Conservation (phyloP, 2,797 vertebrate genomes). For the Epinephelus awoara region DNA sequence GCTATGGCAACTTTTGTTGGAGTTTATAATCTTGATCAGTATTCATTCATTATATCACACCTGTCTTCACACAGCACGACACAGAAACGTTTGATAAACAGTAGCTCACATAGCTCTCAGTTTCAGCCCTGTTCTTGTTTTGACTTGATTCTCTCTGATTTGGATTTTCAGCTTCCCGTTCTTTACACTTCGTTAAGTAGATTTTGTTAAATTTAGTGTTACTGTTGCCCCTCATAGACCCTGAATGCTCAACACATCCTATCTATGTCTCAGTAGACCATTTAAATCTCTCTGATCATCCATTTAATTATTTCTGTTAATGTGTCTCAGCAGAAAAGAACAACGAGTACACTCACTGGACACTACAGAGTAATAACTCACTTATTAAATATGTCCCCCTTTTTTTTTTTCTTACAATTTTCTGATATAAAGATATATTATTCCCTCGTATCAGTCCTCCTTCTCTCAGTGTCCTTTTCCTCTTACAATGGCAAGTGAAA, state of each 20-base stretch:
- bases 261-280: background rate
- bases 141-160: conserved; percentile 33
- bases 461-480: background rate
- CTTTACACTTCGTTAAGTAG: background rate
- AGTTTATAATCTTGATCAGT: too few species aligned
- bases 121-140: conserved; percentile 8
- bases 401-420: background rate
- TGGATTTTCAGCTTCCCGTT: conserved; percentile 8
- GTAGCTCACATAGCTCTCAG: too few species aligned
- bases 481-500: background rate
- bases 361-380: background rate
- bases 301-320: background rate
- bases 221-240: background rate
- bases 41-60: background rate
- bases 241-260: background rate
- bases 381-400: background rate
- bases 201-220: background rate
- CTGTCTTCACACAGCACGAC: background rate
- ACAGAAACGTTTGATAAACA: background rate
- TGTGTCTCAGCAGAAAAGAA: conserved; percentile 21
- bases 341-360: conserved; percentile 6
- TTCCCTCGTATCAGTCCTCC: background rate
- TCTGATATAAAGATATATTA: background rate
- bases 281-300: background rate
- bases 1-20: background rate